These are phyloP conservation scores for Parapsyche elsis DNA, from an alignment of 1,140 invertebrate species.

Conservation along the genomic window DNA sequence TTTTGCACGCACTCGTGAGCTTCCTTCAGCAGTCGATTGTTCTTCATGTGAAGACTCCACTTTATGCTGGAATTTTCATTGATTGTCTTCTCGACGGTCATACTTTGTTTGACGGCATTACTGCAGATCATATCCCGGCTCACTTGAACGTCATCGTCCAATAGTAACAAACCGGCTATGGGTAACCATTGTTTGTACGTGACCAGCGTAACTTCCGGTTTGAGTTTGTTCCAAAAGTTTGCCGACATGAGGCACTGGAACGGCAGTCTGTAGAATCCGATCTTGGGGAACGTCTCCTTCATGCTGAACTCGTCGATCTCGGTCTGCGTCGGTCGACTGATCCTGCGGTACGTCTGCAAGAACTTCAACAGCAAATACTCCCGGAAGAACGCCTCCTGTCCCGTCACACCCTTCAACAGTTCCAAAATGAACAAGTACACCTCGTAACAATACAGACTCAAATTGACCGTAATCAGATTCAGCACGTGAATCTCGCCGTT, in stretches of 20 bases:
- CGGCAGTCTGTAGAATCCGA: constrained; percentile 64
- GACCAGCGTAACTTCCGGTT: constrained; percentile 66
- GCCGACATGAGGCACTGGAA: constrained; percentile 65
- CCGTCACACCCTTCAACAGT: constrained; percentile 58
- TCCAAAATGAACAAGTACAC: constrained; percentile 64
- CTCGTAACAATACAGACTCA: constrained; percentile 67
- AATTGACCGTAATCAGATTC: constrained; percentile 60
- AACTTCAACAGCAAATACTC: constrained; percentile 65
- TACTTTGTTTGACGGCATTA: constrained; percentile 66
- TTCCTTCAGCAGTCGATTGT: constrained; percentile 48
- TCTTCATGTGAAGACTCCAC: constrained; percentile 52
- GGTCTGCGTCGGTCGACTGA: constrained; percentile 63
- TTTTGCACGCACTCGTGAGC: constrained; percentile 65
- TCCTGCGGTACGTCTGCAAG: constrained; percentile 64
- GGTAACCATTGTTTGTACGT: constrained; percentile 66
- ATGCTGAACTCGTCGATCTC: constrained; percentile 66
- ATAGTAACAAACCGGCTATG: constrained; percentile 61
- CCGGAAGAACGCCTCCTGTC: constrained; percentile 59
- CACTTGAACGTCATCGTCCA: constrained; percentile 63
- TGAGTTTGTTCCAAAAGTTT: constrained; percentile 66
- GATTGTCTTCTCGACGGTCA: constrained; percentile 61
- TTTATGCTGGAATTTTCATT: constrained; percentile 54
- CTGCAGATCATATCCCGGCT: constrained; percentile 67
- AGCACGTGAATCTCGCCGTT: constrained; percentile 65
- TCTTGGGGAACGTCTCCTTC: constrained; percentile 66